Evolutionary conservation across 2,113 vertebrate species (phyloP).

Genomic region (Trachemys scripta): DNA sequence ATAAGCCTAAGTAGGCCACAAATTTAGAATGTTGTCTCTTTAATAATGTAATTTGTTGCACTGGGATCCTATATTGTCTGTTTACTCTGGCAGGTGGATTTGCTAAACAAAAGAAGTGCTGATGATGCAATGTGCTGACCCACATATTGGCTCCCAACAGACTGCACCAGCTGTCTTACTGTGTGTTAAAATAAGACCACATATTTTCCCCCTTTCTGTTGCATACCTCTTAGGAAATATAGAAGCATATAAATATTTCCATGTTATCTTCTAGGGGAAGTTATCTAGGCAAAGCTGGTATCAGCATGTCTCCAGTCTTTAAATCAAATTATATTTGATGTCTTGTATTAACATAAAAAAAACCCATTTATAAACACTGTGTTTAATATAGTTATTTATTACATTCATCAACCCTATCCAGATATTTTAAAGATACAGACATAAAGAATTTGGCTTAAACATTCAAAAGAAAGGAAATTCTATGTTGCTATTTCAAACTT

Average conservation of each 20-base stretch:
- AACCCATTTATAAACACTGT: not conserved
- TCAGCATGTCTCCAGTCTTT: not conserved
- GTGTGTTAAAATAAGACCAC: constrained; percentile 63
- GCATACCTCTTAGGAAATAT: constrained; percentile 38
- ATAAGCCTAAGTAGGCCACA: constrained; percentile 57
- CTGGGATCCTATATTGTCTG: constrained; percentile 63
- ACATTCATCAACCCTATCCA: not conserved
- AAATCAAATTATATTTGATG: not conserved
- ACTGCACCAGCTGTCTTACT: constrained; percentile 80
- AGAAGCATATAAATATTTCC: constrained; percentile 54
- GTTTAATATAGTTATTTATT: not conserved
- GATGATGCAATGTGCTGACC: constrained; percentile 89
- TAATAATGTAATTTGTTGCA: constrained; percentile 80
- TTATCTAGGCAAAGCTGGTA: not conserved
- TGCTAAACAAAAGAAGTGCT: constrained; percentile 81
- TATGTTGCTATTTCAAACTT: not conserved
- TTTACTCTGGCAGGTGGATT: constrained; percentile 83
- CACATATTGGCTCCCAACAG: constrained; percentile 87
- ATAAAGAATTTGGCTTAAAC: not conserved
- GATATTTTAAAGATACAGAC: not conserved
- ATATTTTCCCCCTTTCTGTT: constrained; percentile 52
- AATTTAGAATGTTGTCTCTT: constrained; percentile 62
- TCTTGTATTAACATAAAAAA: not conserved
- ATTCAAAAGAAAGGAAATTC: not conserved
- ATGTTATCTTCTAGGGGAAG: constrained; percentile 4